Conservation (phyloP, 1,140 invertebrate species). For the Calliphora vicina region DNA sequence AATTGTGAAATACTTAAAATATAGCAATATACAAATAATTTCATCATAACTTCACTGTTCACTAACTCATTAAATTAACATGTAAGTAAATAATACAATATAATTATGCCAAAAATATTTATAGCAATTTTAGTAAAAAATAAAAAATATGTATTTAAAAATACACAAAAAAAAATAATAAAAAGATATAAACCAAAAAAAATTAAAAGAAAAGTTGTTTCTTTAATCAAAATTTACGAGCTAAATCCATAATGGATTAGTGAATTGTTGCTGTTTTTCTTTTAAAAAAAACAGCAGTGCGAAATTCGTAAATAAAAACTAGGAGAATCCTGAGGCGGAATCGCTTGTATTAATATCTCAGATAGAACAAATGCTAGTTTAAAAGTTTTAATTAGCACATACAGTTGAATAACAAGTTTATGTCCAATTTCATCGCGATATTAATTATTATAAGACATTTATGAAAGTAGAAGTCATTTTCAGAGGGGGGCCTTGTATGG, state of each 20-base stretch:
- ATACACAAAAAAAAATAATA: not conserved
- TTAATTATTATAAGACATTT: no score
- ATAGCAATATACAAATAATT: no score
- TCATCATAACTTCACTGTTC: no score
- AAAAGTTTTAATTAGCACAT: no score
- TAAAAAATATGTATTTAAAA: not conserved
- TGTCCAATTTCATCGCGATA: no score
- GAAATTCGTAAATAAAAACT: not conserved
- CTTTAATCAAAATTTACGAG: not conserved
- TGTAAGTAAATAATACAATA: not conserved
- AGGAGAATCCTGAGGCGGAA: no score
- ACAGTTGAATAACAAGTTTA: no score
- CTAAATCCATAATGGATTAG: slow-evolving; percentile 25
- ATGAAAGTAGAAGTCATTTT: no score
- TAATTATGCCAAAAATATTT: not conserved
- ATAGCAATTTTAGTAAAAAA: not conserved
- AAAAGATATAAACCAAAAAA: not conserved
- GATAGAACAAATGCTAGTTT: no score
- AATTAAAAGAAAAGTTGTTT: not conserved
- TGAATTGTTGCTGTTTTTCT: not conserved
- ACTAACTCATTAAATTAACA: no score
- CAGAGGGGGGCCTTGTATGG: no score
- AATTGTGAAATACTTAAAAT: not conserved
- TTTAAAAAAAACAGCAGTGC: not conserved
- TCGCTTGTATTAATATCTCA: no score